Evolutionary conservation across 2,888 invertebrate genomes (phyloP).

Genomic region (Tenthredo mesomela): DNA sequence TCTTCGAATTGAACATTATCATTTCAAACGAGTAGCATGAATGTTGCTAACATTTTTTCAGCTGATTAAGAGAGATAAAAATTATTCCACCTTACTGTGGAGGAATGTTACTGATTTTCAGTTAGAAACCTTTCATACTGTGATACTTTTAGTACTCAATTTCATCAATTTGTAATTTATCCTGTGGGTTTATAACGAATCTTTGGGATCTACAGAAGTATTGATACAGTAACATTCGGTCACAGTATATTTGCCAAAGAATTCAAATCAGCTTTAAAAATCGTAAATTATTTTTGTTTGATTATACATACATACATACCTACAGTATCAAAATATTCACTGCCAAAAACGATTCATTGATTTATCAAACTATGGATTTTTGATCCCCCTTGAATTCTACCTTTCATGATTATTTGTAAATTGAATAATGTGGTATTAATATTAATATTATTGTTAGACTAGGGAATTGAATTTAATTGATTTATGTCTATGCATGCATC

Average conservation of each 20-base stretch:
- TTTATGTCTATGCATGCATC: background rate
- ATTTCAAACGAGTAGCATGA: background rate
- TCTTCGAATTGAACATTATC: background rate
- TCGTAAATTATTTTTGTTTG: background rate
- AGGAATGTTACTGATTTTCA: background rate
- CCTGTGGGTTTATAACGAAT: background rate
- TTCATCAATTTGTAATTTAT: background rate
- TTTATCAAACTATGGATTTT: background rate
- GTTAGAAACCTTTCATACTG: slow-evolving; percentile 3
- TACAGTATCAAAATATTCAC: background rate
- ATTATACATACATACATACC: background rate
- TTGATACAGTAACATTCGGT: background rate
- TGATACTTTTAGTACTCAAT: slow-evolving; percentile 4
- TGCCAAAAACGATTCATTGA: background rate
- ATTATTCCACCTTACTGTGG: background rate
- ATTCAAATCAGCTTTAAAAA: background rate
- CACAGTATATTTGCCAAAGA: slow-evolving; percentile 17
- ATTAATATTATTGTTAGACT: slow-evolving; percentile 9
- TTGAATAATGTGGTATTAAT: background rate
- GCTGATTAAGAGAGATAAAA: background rate
- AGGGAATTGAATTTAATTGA: background rate
- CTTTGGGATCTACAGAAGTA: background rate
- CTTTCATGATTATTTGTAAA: background rate
- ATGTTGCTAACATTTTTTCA: background rate
- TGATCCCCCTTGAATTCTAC: background rate